phyloP scores from a whole-genome alignment of 2,113 vertebrate genomes.

The Thomomys bottae region DNA sequence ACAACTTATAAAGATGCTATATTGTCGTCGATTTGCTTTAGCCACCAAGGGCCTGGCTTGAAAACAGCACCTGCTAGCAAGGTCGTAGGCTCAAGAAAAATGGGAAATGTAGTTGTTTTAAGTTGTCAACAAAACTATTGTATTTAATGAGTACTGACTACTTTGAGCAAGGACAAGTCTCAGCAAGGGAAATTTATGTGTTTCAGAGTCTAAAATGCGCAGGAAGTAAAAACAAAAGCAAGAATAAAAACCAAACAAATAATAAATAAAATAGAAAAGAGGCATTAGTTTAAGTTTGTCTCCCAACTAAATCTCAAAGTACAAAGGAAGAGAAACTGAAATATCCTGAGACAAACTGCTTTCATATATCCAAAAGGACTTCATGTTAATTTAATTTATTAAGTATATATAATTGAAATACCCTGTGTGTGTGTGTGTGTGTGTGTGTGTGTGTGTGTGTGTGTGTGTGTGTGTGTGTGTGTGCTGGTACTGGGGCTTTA shows the following conservation, averaged over 20 bases:
- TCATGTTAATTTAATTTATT: background rate
- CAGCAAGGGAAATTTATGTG: background rate
- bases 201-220: conserved; percentile 16
- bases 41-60: conserved; percentile 12
- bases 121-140: background rate
- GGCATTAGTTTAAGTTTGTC: background rate
- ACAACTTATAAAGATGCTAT: conserved; percentile 40
- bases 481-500: no score
- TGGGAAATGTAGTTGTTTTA: background rate
- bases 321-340: background rate
- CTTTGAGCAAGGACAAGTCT: background rate
- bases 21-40: conserved; percentile 4
- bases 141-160: conserved; percentile 27
- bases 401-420: background rate
- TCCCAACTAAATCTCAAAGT: background rate
- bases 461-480: background rate
- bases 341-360: background rate
- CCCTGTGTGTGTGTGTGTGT: no score
- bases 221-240: no score
- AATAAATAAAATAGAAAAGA: background rate
- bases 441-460: background rate
- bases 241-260: no score
- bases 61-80: background rate
- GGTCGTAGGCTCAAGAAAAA: background rate
- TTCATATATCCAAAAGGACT: background rate